phyloP scores from a whole-genome alignment of 2,888 invertebrate genomes.

The Idaea biselata region DNA sequence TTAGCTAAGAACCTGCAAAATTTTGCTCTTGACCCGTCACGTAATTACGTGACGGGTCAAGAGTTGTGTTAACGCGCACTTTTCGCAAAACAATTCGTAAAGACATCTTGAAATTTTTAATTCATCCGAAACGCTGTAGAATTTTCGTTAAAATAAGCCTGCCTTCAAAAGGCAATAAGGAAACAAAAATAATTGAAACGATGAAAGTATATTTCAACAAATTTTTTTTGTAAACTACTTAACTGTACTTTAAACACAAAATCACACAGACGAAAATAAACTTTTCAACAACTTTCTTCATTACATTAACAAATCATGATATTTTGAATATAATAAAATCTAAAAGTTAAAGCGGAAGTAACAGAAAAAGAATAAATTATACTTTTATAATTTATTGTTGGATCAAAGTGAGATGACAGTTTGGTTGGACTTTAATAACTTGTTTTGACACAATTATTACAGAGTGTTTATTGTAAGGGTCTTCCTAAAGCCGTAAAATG shows the following conservation, averaged over 20 bases:
- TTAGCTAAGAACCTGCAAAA: conserved; percentile 4
- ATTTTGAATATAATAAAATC: neutral
- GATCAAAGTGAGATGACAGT: neutral
- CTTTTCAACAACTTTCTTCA: neutral
- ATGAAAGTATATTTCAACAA: neutral
- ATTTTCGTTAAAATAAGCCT: neutral
- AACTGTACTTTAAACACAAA: neutral
- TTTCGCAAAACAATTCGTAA: conserved; percentile 12
- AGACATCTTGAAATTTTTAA: conserved; percentile 6
- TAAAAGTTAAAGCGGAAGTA: neutral
- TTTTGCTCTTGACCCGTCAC: no score
- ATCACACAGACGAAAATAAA: neutral
- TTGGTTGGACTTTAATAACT: neutral
- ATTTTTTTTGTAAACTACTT: neutral
- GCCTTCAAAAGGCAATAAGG: neutral
- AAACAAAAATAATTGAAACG: neutral
- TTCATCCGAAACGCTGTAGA: neutral
- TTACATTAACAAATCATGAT: neutral
- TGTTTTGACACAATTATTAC: neutral
- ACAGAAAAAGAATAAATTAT: neutral
- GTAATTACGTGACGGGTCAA: conserved; percentile 16
- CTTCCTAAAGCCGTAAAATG: neutral
- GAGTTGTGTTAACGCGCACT: conserved; percentile 14
- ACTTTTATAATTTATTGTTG: neutral
- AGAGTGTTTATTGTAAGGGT: neutral